Percentiles rank a stretch among this genome's conserved stretches.
Conservation (phyloP, 1,140 invertebrate species). For the Cherax destructor region DNA sequence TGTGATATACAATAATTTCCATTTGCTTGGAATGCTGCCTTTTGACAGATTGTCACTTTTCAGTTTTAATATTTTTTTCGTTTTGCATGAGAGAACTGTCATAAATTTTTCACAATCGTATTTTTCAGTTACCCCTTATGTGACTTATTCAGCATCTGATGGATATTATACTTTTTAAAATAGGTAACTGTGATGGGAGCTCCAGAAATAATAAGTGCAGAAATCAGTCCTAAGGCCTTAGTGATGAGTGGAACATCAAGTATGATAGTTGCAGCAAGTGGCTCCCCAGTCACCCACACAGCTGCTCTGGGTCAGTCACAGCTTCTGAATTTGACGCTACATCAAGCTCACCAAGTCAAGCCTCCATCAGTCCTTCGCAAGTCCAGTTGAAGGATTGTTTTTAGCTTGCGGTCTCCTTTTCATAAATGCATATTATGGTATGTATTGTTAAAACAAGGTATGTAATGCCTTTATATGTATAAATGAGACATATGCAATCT, state of each 20-base stretch:
- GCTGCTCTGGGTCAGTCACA: not conserved
- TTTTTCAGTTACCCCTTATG: too few species aligned
- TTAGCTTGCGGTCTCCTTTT: not conserved
- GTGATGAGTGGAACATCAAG: conserved; percentile 10
- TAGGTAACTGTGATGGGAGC: conserved; percentile 19
- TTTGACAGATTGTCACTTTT: too few species aligned
- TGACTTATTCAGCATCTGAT: too few species aligned
- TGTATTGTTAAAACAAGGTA: not conserved
- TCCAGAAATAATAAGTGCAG: not conserved
- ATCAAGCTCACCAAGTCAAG: not conserved
- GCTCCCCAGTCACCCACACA: not conserved
- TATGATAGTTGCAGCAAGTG: conserved; percentile 14
- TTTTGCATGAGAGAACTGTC: too few species aligned
- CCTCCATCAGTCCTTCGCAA: conserved; percentile 25
- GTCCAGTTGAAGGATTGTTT: conserved; percentile 7
- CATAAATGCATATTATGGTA: not conserved
- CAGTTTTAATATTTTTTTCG: too few species aligned
- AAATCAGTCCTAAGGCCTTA: conserved; percentile 14
- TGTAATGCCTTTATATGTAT: too few species aligned
- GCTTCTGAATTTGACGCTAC: conserved; percentile 14
- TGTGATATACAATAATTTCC: too few species aligned
- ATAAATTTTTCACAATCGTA: too few species aligned
- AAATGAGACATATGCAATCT: too few species aligned
- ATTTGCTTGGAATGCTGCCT: too few species aligned
- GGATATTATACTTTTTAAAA: too few species aligned